Percentiles rank a stretch among this genome's conserved stretches.
These are phyloP conservation scores for Coracias cyanogaster DNA, from an alignment of 2,797 vertebrate species.

Conservation along the genomic window DNA sequence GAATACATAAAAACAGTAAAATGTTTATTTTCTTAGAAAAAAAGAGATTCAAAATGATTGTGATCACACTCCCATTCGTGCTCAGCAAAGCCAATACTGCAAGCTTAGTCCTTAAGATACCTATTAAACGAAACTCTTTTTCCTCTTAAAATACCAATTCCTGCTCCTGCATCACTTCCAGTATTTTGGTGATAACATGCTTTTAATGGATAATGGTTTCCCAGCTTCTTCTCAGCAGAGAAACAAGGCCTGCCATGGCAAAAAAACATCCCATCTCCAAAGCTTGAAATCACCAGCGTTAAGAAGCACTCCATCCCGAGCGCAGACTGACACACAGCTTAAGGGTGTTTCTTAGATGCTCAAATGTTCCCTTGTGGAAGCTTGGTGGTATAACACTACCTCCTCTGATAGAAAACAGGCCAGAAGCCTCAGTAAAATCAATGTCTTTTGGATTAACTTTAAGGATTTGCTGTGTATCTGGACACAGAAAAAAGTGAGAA, in stretches of 20 bases:
- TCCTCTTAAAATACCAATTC: slow-evolving; percentile 64
- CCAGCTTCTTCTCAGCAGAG: slow-evolving; percentile 70
- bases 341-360: slow-evolving; percentile 65
- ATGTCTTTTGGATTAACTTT: slow-evolving; percentile 72
- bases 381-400: slow-evolving; percentile 68
- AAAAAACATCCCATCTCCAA: slow-evolving; percentile 71
- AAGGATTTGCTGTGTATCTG: slow-evolving; percentile 77
- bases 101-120: slow-evolving; percentile 76
- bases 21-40: slow-evolving; percentile 88
- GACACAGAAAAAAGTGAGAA: slow-evolving; percentile 80
- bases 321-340: slow-evolving; percentile 34
- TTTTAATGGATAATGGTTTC: slow-evolving; percentile 54
- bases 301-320: slow-evolving; percentile 53
- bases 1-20: slow-evolving; percentile 87
- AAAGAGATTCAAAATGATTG: slow-evolving; percentile 82
- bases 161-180: slow-evolving; percentile 63
- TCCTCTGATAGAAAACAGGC: slow-evolving; percentile 77
- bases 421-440: slow-evolving; percentile 73
- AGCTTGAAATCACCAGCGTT: slow-evolving; percentile 65
- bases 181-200: slow-evolving; percentile 72
- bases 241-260: slow-evolving; percentile 72
- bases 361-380: slow-evolving; percentile 69
- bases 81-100: slow-evolving; percentile 79
- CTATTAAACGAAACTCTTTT: slow-evolving; percentile 57
- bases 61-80: slow-evolving; percentile 79